Base-by-base conservation (phyloP, 2,797 vertebrate species). In the Halcyon badia region DNA sequence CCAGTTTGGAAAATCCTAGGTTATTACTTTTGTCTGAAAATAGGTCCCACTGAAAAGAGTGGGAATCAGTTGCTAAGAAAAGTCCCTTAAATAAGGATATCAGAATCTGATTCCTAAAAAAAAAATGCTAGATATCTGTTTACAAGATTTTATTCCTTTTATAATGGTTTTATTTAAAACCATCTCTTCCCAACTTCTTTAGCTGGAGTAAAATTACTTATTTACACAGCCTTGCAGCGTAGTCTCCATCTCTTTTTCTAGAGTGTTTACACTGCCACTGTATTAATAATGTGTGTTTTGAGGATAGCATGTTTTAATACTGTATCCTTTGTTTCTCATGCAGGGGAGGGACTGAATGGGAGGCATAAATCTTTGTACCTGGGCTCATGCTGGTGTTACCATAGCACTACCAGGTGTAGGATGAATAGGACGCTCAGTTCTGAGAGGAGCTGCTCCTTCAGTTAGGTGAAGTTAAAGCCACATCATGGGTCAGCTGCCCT, bases 1-100 rank as follows among this genome's bases (percentile, higher is more conserved):
- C 22, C 57, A 88, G 44, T 80, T 83, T 61, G 46, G 44, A 80
- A 80, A 77, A 86, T 61, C 61, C 57, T 68, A 26, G 54, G 33
- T 69, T 94, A 82, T 79, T 87, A 35, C 37, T 79, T 61, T n/a
- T 42, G 26, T 69, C 68, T 92, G 86, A 94, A 86, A 93, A 86
- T 81, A 75, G 77, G 28, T 82, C 57, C 39, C 61, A 61, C 22
- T 86, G 80, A 77, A 89, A 94, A 72, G 39, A 70, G 41, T 58
- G 35, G 42, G 56, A 84, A 89, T 86, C 87, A 4, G 54, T 91
- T 84, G 26, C 56, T 65, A 35, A 82, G 37, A 30, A 28, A 81
- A 90, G 41, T 69, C 28, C 51, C 35, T 82, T 64, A 37, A 87
- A 79, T 79, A 62, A 79, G 56, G 54, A 42, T 33, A 82, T 48